Evolutionary conservation across 2,888 invertebrate species (phyloP).

Genomic region (Ormia ochracea): DNA sequence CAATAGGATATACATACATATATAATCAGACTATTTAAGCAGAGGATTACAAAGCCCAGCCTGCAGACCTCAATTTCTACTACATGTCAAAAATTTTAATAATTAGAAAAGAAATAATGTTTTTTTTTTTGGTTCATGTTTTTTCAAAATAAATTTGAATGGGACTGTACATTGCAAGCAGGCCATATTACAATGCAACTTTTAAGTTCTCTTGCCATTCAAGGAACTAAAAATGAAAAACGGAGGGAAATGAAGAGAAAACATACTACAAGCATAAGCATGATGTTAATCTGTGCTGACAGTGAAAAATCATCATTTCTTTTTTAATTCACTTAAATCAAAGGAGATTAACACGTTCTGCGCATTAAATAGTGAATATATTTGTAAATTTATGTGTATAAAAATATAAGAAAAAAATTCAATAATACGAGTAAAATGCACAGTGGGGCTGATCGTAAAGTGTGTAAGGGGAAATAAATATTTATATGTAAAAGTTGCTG

Average conservation of each 20-base stretch:
- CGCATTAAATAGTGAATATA: constrained; percentile 19
- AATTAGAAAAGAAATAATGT: too few species aligned
- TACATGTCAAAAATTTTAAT: too few species aligned
- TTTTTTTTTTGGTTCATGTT: too few species aligned
- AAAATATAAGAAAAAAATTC: constrained; percentile 5
- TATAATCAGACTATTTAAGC: too few species aligned
- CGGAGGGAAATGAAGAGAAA: not conserved
- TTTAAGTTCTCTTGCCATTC: not conserved
- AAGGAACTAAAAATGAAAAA: constrained; percentile 25
- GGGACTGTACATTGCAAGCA: not conserved
- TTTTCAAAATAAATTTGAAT: not conserved
- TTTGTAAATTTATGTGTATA: too few species aligned
- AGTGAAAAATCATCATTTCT: constrained; percentile 61
- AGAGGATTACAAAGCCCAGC: too few species aligned
- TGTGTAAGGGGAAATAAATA: not conserved
- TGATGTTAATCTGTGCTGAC: constrained; percentile 61
- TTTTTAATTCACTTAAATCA: constrained; percentile 62
- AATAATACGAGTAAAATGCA: constrained; percentile 23
- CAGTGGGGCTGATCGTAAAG: not conserved
- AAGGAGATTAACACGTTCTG: constrained; percentile 60
- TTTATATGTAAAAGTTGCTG: not conserved
- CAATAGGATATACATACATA: too few species aligned
- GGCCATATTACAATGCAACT: not conserved
- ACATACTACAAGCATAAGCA: constrained; percentile 52
- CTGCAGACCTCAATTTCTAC: too few species aligned